Conservation (phyloP, 2,113 vertebrate species). For the Jacana jacana region DNA sequence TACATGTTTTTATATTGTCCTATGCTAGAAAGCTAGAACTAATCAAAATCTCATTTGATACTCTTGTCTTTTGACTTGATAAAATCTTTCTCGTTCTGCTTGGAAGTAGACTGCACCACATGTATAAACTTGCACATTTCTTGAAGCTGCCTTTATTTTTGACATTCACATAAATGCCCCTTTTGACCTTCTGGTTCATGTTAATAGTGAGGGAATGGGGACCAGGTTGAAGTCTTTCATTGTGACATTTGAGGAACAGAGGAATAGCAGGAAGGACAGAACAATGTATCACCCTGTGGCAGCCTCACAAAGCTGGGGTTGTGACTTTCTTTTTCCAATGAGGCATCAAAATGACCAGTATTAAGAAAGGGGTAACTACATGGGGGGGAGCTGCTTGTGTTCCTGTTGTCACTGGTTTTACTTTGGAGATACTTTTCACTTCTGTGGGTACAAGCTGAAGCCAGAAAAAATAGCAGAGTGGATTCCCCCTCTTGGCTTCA, state of each 20-base stretch:
- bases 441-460: not conserved
- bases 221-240: not conserved
- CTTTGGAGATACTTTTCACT: not conserved
- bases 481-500: not conserved
- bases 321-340: not conserved
- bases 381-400: not conserved
- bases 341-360: not conserved
- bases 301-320: fast-evolving
- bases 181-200: not conserved
- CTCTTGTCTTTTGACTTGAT: not conserved
- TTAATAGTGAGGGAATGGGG: not conserved
- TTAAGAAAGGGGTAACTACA: not conserved
- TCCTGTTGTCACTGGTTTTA: not conserved
- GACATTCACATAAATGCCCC: not conserved
- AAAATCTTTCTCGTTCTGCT: not conserved
- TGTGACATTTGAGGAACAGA: not conserved
- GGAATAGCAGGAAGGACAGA: not conserved
- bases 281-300: fast-evolving
- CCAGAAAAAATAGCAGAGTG: not conserved
- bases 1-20: not conserved
- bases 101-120: not conserved
- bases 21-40: not conserved
- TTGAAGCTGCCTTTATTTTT: not conserved
- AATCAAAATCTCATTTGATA: not conserved
- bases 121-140: not conserved